phyloP scores from a whole-genome alignment of 2,797 vertebrate species.

The Sternotherus odoratus region DNA sequence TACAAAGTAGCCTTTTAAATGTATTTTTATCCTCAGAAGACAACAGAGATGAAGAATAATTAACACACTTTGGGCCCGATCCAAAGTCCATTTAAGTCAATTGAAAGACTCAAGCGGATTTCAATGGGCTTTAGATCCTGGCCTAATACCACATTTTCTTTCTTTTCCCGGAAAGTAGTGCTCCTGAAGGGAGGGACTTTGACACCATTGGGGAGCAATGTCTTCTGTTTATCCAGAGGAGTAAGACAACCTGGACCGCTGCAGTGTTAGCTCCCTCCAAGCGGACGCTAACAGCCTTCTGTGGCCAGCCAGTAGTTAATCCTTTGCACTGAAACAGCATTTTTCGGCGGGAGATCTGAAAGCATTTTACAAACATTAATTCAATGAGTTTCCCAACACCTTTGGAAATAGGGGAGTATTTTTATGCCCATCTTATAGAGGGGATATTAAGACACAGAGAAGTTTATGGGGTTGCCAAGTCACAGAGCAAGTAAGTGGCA shows the following conservation, averaged over 20 bases:
- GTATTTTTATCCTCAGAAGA: neutral
- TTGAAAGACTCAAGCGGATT: conserved; percentile 34
- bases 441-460: neutral
- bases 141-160: neutral
- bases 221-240: neutral
- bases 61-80: conserved; percentile 28
- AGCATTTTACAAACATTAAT: neutral
- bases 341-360: neutral
- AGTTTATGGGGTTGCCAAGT: neutral
- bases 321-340: neutral
- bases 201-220: too few relatives aligned
- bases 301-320: neutral
- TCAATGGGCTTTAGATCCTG: neutral
- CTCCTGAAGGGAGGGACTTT: neutral
- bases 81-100: conserved; percentile 12
- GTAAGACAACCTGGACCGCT: neutral
- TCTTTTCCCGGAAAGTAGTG: neutral
- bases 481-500: neutral
- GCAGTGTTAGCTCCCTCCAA: fast-evolving
- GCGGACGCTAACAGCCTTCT: neutral
- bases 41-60: conserved; percentile 60
- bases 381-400: neutral
- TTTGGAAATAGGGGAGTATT: neutral
- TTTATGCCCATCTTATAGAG: neutral
- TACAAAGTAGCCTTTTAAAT: conserved; percentile 36